Evolutionary conservation across 2,888 invertebrate species (phyloP).

Genomic region (Colletes collaris): DNA sequence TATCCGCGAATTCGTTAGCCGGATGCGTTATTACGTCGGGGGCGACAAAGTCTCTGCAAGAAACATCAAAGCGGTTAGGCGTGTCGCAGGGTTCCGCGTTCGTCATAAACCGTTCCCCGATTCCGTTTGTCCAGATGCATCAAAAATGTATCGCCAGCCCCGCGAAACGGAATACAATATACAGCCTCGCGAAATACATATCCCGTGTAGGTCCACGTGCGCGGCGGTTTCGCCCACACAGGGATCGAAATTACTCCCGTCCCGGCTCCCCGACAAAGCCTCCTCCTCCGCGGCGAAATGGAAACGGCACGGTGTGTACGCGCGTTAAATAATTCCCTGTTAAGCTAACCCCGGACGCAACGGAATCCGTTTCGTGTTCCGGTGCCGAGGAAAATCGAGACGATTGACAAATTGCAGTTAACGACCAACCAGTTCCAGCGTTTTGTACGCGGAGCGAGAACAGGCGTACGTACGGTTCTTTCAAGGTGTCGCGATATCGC

Average conservation of each 20-base stretch:
- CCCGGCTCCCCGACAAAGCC: constrained; percentile 43
- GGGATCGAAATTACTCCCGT: constrained; percentile 51
- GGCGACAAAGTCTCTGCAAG: constrained; percentile 35
- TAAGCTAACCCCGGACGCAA: constrained; percentile 26
- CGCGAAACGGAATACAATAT: constrained; percentile 54
- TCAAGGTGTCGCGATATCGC: too few species aligned
- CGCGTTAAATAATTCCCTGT: constrained; percentile 51
- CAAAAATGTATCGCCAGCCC: constrained; percentile 46
- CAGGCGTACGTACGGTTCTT: too few species aligned
- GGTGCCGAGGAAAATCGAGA: background rate
- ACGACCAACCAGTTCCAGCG: background rate
- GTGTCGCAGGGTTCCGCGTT: background rate
- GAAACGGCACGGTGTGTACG: constrained; percentile 17
- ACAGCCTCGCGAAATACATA: constrained; percentile 20
- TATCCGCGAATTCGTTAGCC: constrained; percentile 8
- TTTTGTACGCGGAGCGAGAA: background rate
- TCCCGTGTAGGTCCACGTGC: constrained; percentile 1
- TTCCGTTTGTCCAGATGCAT: constrained; percentile 53
- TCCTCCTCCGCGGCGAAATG: constrained; percentile 26
- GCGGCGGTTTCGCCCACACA: background rate
- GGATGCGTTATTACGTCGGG: background rate
- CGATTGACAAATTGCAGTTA: background rate
- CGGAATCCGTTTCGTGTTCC: background rate
- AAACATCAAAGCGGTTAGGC: constrained; percentile 40
- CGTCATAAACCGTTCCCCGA: constrained; percentile 52